Base-by-base conservation (phyloP, 2,888 invertebrate genomes). In the Cosmia trapezina region DNA sequence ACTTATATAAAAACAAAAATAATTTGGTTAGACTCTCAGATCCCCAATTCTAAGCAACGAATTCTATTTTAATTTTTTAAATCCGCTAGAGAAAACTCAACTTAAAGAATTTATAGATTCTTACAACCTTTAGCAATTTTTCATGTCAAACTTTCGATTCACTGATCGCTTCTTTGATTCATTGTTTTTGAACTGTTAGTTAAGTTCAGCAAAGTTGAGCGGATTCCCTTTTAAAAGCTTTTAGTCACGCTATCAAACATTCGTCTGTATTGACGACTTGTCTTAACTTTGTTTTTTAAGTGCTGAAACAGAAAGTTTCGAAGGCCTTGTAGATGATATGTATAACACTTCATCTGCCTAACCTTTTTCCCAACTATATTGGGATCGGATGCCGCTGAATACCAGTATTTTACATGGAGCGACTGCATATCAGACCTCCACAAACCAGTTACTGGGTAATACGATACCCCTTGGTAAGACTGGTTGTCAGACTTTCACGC, bases 201-300 rank as follows among this genome's bases (percentile, higher is more conserved):
- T 56, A 69, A 69, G 73, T 77, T 77, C 14, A 45, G 64, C 59
- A 61, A 80, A 81, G 70, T 74, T 80, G 51, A 64, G 33, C 64
- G 54, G 45, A 80, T 70, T 81, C 66, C 59, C 47, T 74, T 73
- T 45, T 66, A 63, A 75, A 86, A 81, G 84, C 84, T 86, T 85
- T 85, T 64, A 83, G 82, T 68, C 78, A 71, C 53, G 84, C 70
- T 65, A 78, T 73, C 60, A 69, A 78, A 72, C 51, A 84, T 81
- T 73, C 37, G n/a, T 47, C 57, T 61, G n/a, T 66, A 80, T 69
- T 66, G 68, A 60, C 41, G 19, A 73, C 12, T 62, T 17, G 37
- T 62, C 33, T 57, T 19, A 66, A 74, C 63, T 74, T 80, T 45
- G 45, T 53, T 72, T 73, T 28, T 59, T 49, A 62, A 60, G 59